Evolutionary conservation across 2,113 vertebrate species (phyloP).

Genomic region (Glaucomys volans): DNA sequence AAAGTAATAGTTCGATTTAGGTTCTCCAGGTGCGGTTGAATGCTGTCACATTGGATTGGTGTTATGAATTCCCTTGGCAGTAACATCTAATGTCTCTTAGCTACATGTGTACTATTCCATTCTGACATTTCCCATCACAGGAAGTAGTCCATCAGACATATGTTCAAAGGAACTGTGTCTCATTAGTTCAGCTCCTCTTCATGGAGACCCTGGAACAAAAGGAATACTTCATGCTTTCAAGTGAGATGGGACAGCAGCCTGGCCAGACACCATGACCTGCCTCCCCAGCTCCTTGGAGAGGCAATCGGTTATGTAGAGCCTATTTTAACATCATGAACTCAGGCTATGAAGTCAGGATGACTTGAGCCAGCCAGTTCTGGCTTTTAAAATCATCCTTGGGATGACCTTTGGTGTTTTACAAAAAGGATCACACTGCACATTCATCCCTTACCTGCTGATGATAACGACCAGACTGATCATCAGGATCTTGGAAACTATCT

Average conservation of each 20-base stretch:
- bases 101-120: neutral
- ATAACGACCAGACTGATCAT: neutral
- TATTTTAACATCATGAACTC: neutral
- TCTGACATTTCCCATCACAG: neutral
- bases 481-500: neutral
- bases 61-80: neutral
- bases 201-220: neutral
- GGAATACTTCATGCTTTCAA: neutral
- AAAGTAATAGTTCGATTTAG: constrained; percentile 8
- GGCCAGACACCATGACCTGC: neutral
- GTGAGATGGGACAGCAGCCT: rapidly evolving
- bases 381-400: neutral
- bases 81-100: neutral
- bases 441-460: neutral
- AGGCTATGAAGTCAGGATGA: neutral
- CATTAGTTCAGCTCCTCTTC: neutral
- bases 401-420: neutral
- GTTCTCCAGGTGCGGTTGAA: neutral
- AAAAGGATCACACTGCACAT: neutral
- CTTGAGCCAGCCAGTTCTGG: neutral
- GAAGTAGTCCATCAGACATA: neutral
- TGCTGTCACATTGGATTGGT: neutral
- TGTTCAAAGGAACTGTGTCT: neutral
- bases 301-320: neutral
- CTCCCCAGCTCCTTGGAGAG: neutral